Base-by-base conservation (phyloP, 2,113 vertebrate genomes). In the Passer montanus region DNA sequence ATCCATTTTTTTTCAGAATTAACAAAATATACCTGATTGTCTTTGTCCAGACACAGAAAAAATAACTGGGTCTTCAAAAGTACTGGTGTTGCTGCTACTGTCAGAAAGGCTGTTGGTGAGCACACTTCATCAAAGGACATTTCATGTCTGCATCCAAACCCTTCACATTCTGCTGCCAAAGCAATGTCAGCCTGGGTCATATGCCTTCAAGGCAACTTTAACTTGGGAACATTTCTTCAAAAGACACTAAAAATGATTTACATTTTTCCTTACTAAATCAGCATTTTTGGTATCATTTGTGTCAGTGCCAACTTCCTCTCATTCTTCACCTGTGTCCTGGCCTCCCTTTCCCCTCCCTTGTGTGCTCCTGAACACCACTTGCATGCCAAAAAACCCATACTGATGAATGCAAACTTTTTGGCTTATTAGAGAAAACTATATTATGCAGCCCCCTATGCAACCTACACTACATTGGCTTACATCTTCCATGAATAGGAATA, bases 191-290 rank as follows among this genome's bases (percentile, higher is more conserved):
- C 64, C 77, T 93, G 70, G 64, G 75, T 93, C 94, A 85, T 39
- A 73, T 39, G 88, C 84, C 90, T 92, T 92, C 82, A 62, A 95
- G 75, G 73, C 84, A 90, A 44, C n/a, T 69, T 91, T 93, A 84
- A 89, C 84, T 96, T 94, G 84, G 83, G 66, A 66, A 94, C 85
- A 69, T 69, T 79, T 84, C 93, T 97, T 97, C 72, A 94, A 92
- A 96, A 96, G 94, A 78, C 44, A n/a, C 59, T 63, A 56, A 67
- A 96, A 95, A 73, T 55, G 0, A 95, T 94, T 74, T 93, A 52
- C 87, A 80, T 84, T 78, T 69, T 88, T 97, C 90, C 77, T 95
- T 74, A 80, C 69, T 93, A 96, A 96, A 94, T 94, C 84, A 95
- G 86, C 94, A 44, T 74, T 96, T 95, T 94, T 81, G 14, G 50